Evolutionary conservation across 2,888 invertebrate genomes (phyloP), one percentile per base, ranked within the genome.

Genomic region (Drosophila trichaetosa): DNA sequence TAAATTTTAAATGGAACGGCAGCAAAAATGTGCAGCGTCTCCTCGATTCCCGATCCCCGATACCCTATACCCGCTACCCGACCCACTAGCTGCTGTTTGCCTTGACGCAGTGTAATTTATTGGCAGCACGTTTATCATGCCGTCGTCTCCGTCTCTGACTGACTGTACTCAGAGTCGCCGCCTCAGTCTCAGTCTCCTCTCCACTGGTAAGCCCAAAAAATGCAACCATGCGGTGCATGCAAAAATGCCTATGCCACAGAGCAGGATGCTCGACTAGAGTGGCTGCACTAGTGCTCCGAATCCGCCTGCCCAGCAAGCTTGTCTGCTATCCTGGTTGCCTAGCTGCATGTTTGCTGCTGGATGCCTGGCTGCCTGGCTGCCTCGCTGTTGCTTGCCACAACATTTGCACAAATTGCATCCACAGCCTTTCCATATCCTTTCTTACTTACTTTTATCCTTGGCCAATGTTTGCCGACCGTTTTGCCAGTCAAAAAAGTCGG

Each of bases 71-170:
- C 59, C 42, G 16, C 16, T 34, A 7, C 6, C 34, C 62, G 10
- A 10, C 27, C 18, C 18, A 54, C 61, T 67, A 69, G 73, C 75
- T 75, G 71, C 70, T 58, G 82, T 71, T 56, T 66, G 68, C 62
- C 84, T 89, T 90, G 87, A 87, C 89, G 87, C 87, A 90, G 89
- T 90, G 87, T 87, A 90, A 87, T 87, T 87, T 87, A 87, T 87
- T 87, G 87, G 87, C 90, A 90, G 87, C 87, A 87, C 87, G 87
- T 87, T 88, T 90, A 90, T 87, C 87, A 87, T 87, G 89, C 77
- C 87, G 79, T 90, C 82, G 73, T 76, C 82, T 82, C 69, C 60
- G 70, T 56, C 80, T 72, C 66, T 51, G 42, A n/a, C 82, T 53
- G 48, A 34, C 69, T 70, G 40, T 51, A 42, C 27, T 27, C 36